A percentile compares a stretch with the other conserved stretches of the same genome.
Evolutionary conservation across 2,113 vertebrate genomes (phyloP).

Genomic region (Trochalopteron elliotii): DNA sequence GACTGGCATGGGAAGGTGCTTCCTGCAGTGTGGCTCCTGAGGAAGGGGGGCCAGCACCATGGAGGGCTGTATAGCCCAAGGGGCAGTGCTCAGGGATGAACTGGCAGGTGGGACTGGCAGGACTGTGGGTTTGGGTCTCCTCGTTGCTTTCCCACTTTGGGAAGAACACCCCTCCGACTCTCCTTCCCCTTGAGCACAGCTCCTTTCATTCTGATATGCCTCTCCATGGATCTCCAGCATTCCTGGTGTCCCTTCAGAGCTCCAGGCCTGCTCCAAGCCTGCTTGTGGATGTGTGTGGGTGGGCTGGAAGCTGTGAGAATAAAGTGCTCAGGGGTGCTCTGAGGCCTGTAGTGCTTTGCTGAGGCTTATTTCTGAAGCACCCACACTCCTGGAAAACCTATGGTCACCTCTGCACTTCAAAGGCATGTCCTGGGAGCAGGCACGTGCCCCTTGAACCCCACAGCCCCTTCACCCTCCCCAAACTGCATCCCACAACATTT

Average conservation of each 20-base stretch:
- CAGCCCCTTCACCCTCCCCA: not conserved
- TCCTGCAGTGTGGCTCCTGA: fast-evolving
- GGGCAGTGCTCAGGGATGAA: not conserved
- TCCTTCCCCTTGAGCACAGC: not conserved
- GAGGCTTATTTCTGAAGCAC: not conserved
- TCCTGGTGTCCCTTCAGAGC: not conserved
- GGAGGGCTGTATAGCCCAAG: not conserved
- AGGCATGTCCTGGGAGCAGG: not conserved
- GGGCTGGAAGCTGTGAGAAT: not conserved
- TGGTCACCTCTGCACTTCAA: not conserved
- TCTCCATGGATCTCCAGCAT: not conserved
- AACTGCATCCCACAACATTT: fast-evolving
- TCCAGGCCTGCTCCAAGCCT: not conserved
- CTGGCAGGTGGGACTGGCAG: not conserved
- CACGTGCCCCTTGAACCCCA: not conserved
- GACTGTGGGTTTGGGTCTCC: not conserved
- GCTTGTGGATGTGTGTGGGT: not conserved
- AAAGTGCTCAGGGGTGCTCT: constrained; percentile 2
- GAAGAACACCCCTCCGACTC: fast-evolving
- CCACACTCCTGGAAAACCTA: not conserved
- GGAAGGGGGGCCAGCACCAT: fast-evolving
- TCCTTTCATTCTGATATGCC: not conserved
- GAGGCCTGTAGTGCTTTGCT: not conserved
- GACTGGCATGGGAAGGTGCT: fast-evolving
- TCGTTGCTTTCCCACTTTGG: not conserved